A percentile compares a stretch with the other conserved stretches of the same genome.
Evolutionary conservation across 2,888 invertebrate species (phyloP).

Genomic region (Trichopria drosophilae): DNA sequence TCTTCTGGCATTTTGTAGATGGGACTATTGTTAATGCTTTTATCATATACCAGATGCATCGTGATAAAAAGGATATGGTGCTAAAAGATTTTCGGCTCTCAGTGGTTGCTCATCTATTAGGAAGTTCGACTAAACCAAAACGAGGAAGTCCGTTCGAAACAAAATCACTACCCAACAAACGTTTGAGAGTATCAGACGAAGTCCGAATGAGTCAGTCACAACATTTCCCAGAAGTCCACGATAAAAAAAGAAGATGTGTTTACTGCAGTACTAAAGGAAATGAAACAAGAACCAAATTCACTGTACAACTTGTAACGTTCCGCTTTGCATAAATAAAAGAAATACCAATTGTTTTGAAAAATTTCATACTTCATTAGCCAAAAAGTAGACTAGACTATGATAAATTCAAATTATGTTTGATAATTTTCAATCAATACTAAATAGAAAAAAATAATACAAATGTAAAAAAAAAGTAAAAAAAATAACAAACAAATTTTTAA

Average conservation of each 20-base stretch:
- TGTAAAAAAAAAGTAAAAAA: no score
- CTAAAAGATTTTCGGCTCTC: constrained; percentile 7
- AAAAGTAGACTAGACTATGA: no score
- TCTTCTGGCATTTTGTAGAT: constrained; percentile 35
- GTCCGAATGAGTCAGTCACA: background rate
- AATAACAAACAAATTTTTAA: no score
- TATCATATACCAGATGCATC: background rate
- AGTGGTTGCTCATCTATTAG: constrained; percentile 8
- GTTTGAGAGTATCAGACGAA: background rate
- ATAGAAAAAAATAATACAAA: no score
- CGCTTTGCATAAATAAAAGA: constrained; percentile 9
- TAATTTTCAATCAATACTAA: no score
- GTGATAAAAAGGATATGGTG: background rate
- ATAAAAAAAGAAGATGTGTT: constrained; percentile 3
- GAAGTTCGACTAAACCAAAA: background rate
- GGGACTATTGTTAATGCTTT: constrained; percentile 6
- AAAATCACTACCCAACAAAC: background rate
- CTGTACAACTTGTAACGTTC: constrained; percentile 23
- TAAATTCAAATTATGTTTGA: no score
- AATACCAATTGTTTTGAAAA: constrained; percentile 10
- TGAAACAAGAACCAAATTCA: constrained; percentile 11
- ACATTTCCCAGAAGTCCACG: background rate
- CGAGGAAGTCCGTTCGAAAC: constrained; percentile 4
- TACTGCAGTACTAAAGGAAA: constrained; percentile 13
- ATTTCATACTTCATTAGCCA: no score